These are phyloP conservation scores for Himalopsyche anomala DNA, from an alignment of 2,888 invertebrate genomes.

Conservation along the genomic window DNA sequence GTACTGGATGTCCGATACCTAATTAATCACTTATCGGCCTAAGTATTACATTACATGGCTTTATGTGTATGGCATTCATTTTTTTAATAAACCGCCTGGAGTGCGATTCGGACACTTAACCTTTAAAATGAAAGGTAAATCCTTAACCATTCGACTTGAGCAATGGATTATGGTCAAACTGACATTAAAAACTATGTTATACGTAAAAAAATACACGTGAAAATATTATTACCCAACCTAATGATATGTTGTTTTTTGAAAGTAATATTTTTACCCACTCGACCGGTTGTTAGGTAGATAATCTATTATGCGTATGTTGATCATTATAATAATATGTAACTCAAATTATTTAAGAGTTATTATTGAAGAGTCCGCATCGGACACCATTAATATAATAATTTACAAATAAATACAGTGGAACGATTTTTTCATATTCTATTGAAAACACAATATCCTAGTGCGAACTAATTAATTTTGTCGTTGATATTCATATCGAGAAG, in stretches of 20 bases:
- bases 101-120: background rate
- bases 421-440: no score
- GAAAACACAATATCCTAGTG: no score
- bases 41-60: no score
- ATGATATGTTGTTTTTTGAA: background rate
- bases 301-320: background rate
- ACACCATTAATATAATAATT: no score
- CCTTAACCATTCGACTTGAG: slow-evolving; percentile 6
- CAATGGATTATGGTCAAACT: slow-evolving; percentile 28
- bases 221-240: slow-evolving; percentile 1
- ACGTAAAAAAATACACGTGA: slow-evolving; percentile 36
- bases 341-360: background rate
- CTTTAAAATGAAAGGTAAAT: slow-evolving; percentile 37
- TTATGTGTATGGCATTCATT: no score
- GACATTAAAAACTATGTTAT: slow-evolving; percentile 20
- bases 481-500: no score
- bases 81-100: background rate
- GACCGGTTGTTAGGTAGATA: background rate
- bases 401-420: no score
- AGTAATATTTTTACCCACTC: background rate
- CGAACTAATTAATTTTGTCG: no score
- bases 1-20: no score
- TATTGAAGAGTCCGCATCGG: background rate
- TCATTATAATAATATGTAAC: background rate
- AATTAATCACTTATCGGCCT: no score